These are phyloP conservation scores for Plagiodera versicolora DNA, from an alignment of 2,888 invertebrate species.

Conservation along the genomic window DNA sequence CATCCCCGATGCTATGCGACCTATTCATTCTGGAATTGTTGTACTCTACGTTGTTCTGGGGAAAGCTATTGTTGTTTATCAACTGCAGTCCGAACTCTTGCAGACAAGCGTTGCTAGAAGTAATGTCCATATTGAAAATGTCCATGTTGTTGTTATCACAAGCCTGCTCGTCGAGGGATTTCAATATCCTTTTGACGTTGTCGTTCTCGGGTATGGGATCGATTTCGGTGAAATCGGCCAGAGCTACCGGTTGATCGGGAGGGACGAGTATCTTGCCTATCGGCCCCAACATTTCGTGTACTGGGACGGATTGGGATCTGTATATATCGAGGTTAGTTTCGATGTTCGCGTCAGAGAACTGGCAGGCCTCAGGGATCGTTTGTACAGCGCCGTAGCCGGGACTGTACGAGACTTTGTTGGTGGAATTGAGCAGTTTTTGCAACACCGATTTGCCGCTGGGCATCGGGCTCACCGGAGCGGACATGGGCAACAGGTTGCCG, in stretches of 20 bases:
- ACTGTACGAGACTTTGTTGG: slow-evolving; percentile 56
- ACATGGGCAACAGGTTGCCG: slow-evolving; percentile 60
- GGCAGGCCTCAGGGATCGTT: slow-evolving; percentile 57
- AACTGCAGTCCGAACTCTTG: slow-evolving; percentile 38
- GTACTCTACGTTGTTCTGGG: slow-evolving; percentile 14
- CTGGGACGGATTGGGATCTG: slow-evolving; percentile 80
- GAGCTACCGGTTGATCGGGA: slow-evolving; percentile 6
- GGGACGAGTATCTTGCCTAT: slow-evolving; percentile 19
- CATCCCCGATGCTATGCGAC: slow-evolving; percentile 41
- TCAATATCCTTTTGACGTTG: slow-evolving; percentile 66
- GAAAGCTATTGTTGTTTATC: slow-evolving; percentile 14
- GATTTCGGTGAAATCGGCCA: slow-evolving; percentile 69
- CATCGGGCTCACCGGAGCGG: slow-evolving; percentile 71
- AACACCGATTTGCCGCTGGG: slow-evolving; percentile 43
- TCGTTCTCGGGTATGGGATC: slow-evolving; percentile 64
- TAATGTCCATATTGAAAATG: slow-evolving; percentile 39
- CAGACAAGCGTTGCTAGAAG: slow-evolving; percentile 36
- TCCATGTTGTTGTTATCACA: slow-evolving; percentile 44
- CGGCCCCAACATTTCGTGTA: slow-evolving; percentile 37
- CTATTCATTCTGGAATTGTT: slow-evolving; percentile 16
- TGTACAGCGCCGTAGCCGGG: slow-evolving; percentile 52
- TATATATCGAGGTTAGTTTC: slow-evolving; percentile 45
- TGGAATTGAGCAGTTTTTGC: slow-evolving; percentile 58
- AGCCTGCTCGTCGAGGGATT: slow-evolving; percentile 60
- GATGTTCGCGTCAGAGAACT: slow-evolving; percentile 63